A percentile compares a stretch with the other conserved stretches of the same genome.
phyloP scores from a whole-genome alignment of 1,140 invertebrate species.

The Triops longicaudatus region DNA sequence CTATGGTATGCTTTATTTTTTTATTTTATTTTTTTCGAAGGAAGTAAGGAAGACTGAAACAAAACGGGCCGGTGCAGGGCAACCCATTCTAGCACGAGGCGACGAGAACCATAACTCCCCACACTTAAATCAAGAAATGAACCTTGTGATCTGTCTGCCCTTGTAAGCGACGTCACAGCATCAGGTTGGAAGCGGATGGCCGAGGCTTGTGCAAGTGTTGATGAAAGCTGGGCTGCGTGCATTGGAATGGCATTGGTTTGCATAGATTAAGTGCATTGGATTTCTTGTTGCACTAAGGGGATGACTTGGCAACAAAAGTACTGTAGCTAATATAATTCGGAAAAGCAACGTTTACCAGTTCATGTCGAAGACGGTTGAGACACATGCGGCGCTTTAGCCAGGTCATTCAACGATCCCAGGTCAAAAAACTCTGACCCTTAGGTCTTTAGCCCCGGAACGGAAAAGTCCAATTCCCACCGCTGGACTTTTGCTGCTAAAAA shows the following conservation, averaged over 20 bases:
- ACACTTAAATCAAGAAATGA: neutral
- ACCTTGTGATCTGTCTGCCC: neutral
- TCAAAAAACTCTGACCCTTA: slow-evolving; percentile 6
- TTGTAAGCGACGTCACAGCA: neutral
- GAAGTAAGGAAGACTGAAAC: neutral
- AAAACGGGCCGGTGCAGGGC: neutral
- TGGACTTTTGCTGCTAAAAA: neutral
- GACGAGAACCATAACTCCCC: neutral
- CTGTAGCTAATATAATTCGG: neutral
- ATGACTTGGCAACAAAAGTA: neutral
- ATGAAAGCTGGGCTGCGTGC: neutral
- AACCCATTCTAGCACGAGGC: neutral
- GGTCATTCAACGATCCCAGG: neutral
- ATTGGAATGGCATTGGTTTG: neutral
- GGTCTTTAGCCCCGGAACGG: neutral
- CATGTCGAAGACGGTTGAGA: neutral
- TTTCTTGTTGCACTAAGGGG: neutral
- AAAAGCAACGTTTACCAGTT: neutral
- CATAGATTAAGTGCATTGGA: neutral
- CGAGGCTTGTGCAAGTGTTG: neutral
- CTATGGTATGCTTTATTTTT: neutral
- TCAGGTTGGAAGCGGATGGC: neutral
- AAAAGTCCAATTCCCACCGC: neutral
- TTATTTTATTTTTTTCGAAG: neutral
- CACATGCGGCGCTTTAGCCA: neutral